Evolutionary conservation across 2,888 invertebrate genomes (phyloP), one percentile per base, ranked within the genome.

Genomic region (Caenorhabditis sp.): DNA sequence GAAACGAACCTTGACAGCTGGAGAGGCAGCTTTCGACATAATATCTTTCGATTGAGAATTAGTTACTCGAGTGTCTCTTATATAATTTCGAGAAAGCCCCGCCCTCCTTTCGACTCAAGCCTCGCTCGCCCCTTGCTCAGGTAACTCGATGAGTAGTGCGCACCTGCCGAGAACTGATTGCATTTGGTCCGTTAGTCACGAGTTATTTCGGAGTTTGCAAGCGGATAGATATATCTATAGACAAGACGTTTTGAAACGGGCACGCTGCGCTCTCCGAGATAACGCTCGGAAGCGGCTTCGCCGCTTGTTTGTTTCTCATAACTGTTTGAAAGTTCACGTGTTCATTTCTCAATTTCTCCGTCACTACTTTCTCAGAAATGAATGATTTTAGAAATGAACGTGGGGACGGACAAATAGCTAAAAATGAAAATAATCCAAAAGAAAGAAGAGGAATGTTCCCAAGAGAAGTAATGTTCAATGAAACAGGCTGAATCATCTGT

Each of bases 141-240:
- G 26, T 61, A 61, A 63, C 45, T 63, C 32, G 32, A 41, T 39
- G 32, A n/a, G 37, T 35, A 65, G 65, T 65, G 65, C 46, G 46
- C 65, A 65, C 55, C 65, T 65, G 65, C 46, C 35, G 35, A 35
- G 35, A 9, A 55, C 11, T 55, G 46, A 65, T 65, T 65, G 35
- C 30, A 39, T 65, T 65, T 32, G 26, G n/a, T n/a, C 17, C 32
- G 32, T 63, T 53, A 46, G 59, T 59, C 59, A 59, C 46, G 15
- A 35, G 52, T 52, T 41, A 52, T 63, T 63, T 63, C 53, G n/a
- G 55, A 46, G 46, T 52, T 35, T 35, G 35, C 35, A 35, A 35
- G 13, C 9, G 2, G 35, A 7, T 35, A 35, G 35, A 35, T 9
- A n/a, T 5, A 13, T 26, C 24, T 62, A 41, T 50, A 50, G 50